A percentile compares a stretch with the other conserved stretches of the same genome.
phyloP scores from a whole-genome alignment of 2,113 vertebrate species.

The Manacus vitellinus region DNA sequence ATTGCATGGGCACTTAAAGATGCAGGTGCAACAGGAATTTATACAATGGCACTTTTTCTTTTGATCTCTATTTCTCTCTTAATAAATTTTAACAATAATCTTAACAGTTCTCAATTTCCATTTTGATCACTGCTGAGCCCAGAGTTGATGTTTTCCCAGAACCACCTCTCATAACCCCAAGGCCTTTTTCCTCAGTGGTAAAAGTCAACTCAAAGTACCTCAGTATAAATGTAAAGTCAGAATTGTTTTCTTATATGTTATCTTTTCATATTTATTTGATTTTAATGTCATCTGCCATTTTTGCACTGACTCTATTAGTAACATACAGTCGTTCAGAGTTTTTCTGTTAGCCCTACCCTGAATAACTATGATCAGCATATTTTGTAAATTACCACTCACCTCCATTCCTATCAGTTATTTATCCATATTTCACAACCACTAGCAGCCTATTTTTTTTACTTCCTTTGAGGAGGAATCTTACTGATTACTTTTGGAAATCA shows the following conservation, averaged over 20 bases:
- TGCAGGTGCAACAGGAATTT: background rate
- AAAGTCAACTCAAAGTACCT: background rate
- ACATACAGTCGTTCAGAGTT: background rate
- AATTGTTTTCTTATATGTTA: background rate
- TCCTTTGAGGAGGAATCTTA: background rate
- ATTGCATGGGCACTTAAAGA: background rate
- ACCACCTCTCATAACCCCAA: background rate
- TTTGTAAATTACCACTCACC: background rate
- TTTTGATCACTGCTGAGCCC: background rate
- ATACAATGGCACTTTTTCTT: background rate
- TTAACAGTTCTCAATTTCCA: background rate
- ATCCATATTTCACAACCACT: background rate
- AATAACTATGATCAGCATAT: background rate
- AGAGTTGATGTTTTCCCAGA: background rate
- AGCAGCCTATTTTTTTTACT: background rate
- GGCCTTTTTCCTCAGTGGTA: background rate
- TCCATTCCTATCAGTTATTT: background rate
- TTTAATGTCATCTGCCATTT: background rate
- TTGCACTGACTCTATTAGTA: background rate
- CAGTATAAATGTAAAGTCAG: background rate
- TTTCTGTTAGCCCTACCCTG: background rate
- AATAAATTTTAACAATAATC: background rate
- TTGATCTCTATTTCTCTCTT: background rate
- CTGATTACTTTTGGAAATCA: background rate
- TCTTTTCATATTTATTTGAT: background rate